Evolutionary conservation across 1,140 invertebrate genomes (phyloP).

Genomic region (Orchesella cincta): DNA sequence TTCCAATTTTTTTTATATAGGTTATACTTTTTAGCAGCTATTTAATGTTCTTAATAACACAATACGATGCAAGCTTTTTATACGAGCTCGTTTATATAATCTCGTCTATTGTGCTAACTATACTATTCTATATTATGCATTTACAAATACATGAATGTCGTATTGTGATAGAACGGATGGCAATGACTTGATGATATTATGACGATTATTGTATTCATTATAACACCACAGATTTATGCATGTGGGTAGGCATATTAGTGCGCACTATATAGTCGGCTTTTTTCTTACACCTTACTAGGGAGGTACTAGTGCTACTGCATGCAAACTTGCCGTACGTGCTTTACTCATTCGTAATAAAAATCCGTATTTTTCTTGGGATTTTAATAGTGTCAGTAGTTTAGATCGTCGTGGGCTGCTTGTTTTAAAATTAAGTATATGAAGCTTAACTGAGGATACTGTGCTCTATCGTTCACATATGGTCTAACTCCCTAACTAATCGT

Average conservation of each 20-base stretch:
- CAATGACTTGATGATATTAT: neutral
- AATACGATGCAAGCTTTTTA: neutral
- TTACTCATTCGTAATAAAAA: too few species aligned
- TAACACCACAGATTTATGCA: neutral
- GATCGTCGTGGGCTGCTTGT: too few species aligned
- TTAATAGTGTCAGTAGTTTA: too few species aligned
- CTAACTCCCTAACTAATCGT: too few species aligned
- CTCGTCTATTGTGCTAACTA: neutral
- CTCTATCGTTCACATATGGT: too few species aligned
- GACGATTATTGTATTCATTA: neutral
- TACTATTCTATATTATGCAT: neutral
- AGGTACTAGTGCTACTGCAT: too few species aligned
- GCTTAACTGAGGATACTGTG: too few species aligned
- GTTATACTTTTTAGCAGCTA: neutral
- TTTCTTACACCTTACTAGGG: too few species aligned
- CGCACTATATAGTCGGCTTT: too few species aligned
- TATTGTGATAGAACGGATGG: neutral
- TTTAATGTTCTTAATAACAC: neutral
- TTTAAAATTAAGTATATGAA: too few species aligned
- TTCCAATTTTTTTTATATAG: neutral
- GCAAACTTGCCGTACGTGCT: too few species aligned
- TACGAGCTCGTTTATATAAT: neutral
- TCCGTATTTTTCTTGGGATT: too few species aligned
- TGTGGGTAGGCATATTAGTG: neutral
- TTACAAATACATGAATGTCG: neutral